Conservation (phyloP, 2,113 vertebrate species). For the Corapipo altera region DNA sequence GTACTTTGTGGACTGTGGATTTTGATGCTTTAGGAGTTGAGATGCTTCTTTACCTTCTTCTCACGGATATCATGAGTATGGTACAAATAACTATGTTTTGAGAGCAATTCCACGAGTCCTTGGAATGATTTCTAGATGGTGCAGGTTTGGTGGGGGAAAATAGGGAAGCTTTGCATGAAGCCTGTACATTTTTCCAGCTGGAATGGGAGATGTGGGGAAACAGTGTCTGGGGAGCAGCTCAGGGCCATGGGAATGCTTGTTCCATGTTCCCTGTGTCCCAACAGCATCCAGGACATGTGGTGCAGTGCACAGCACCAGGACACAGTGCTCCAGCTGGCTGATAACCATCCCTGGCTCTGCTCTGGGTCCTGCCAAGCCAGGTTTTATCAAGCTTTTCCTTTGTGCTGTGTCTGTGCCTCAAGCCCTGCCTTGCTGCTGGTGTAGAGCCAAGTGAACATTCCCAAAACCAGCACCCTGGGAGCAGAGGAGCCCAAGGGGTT, state of each 20-base stretch:
- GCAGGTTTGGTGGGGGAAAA: background rate
- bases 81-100: background rate
- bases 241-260: rapidly evolving
- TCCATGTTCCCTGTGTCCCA: background rate
- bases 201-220: background rate
- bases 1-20: background rate
- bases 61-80: rapidly evolving
- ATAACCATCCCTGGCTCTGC: background rate
- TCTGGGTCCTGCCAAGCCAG: background rate
- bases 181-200: rapidly evolving
- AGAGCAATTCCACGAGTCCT: background rate
- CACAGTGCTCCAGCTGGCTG: background rate
- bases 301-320: background rate
- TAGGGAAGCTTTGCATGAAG: background rate
- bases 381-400: background rate
- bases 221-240: background rate
- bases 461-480: too few species aligned
- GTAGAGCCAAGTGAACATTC: background rate
- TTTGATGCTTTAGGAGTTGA: background rate
- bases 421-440: background rate
- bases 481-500: rapidly evolving
- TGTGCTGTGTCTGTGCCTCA: background rate
- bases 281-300: background rate
- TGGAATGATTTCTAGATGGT: background rate
- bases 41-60: background rate